Percentiles rank a stretch among this genome's conserved stretches.
Evolutionary conservation across 30 jellyfish, hydroid and myxozoan genomes (phyloP).

Genomic region (Aurelia sp.): DNA sequence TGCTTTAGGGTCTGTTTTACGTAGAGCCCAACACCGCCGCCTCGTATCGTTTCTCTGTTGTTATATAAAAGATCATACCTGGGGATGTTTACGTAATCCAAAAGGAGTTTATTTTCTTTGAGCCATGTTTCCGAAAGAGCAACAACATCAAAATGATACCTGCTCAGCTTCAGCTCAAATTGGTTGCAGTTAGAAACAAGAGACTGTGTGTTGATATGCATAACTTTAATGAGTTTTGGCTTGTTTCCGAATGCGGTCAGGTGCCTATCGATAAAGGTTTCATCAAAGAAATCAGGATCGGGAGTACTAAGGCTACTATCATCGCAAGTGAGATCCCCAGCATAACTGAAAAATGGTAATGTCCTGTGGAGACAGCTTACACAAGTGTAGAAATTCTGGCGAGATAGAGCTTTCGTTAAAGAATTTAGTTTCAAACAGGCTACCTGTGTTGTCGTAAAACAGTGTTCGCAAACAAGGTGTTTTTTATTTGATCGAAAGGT

Average conservation of each 20-base stretch:
- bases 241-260: slow-evolving; percentile 20
- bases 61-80: slow-evolving; percentile 27
- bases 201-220: slow-evolving; percentile 67
- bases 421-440: slow-evolving; percentile 17
- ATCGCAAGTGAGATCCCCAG: slow-evolving; percentile 12
- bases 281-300: slow-evolving; percentile 36
- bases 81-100: slow-evolving; percentile 63
- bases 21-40: slow-evolving; percentile 67
- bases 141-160: slow-evolving; percentile 48
- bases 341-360: slow-evolving; percentile 4
- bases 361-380: slow-evolving; percentile 48
- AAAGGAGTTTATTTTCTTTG: slow-evolving; percentile 38
- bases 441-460: slow-evolving; percentile 40
- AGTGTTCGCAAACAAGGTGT: slow-evolving; percentile 20
- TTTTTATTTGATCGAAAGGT: slow-evolving; percentile 31
- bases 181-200: slow-evolving; percentile 44
- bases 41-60: slow-evolving; percentile 58
- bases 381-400: slow-evolving; percentile 37
- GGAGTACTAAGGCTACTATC: slow-evolving; percentile 31
- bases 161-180: slow-evolving; percentile 33
- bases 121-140: slow-evolving; percentile 73
- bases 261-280: slow-evolving; percentile 22
- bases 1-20: slow-evolving; percentile 12
- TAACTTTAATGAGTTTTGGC: slow-evolving; percentile 25
- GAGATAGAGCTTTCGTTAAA: background rate